Evolutionary conservation across 2,113 vertebrate species (phyloP).

Genomic region (Gracilinanus agilis): DNA sequence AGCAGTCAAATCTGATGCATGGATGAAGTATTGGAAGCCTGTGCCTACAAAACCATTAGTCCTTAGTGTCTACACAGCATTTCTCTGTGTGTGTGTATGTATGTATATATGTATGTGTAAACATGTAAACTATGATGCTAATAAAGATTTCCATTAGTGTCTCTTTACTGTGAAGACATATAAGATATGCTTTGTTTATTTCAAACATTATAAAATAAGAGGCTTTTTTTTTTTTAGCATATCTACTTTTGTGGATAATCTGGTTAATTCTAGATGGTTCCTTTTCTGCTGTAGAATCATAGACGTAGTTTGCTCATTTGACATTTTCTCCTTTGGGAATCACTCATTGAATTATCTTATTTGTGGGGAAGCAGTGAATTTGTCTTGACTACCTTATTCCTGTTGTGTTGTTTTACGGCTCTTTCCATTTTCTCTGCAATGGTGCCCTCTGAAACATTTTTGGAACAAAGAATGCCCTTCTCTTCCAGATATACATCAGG

Average conservation of each 20-base stretch:
- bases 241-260: not conserved
- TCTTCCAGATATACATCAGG: conserved; percentile 94
- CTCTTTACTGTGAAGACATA: not conserved
- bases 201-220: not conserved
- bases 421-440: not conserved
- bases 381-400: not conserved
- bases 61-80: not conserved
- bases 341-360: not conserved
- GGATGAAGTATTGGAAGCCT: conserved; percentile 58
- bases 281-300: not conserved
- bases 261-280: conserved; percentile 11
- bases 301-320: conserved; percentile 6
- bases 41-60: conserved; percentile 8
- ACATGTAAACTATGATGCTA: conserved; percentile 9
- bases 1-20: conserved; percentile 57
- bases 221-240: not conserved
- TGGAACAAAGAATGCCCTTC: conserved; percentile 62
- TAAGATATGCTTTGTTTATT: not conserved
- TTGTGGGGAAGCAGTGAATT: not conserved
- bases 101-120: not conserved
- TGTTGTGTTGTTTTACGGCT: not conserved
- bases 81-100: not conserved
- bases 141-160: conserved; percentile 9
- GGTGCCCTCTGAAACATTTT: conserved; percentile 6
- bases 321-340: conserved; percentile 11